Evolutionary conservation across 2,888 invertebrate species (phyloP).

Genomic region (Napeogenes inachia): DNA sequence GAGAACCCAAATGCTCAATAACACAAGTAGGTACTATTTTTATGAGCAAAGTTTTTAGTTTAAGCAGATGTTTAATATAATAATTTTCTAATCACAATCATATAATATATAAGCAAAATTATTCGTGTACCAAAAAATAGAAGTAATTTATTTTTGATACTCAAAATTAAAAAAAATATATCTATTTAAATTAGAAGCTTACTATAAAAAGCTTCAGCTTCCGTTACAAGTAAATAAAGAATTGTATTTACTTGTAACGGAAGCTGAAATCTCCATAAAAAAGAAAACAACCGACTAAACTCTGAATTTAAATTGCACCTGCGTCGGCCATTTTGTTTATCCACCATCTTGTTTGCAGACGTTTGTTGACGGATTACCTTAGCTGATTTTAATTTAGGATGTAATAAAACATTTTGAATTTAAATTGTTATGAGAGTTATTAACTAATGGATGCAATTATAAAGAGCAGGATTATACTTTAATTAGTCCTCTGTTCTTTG

Average conservation of each 20-base stretch:
- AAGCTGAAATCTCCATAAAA: slow-evolving; percentile 12
- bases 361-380: slow-evolving; percentile 62
- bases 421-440: slow-evolving; percentile 64
- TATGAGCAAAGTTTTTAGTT: too few relatives aligned
- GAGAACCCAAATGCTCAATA: too few relatives aligned
- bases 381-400: slow-evolving; percentile 50
- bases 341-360: slow-evolving; percentile 42
- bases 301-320: slow-evolving; percentile 54
- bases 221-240: background rate
- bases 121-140: too few relatives aligned
- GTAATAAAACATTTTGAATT: slow-evolving; percentile 66
- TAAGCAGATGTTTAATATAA: too few relatives aligned
- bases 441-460: slow-evolving; percentile 19
- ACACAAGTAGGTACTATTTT: too few relatives aligned
- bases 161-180: background rate
- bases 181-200: too few relatives aligned
- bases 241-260: slow-evolving; percentile 11
- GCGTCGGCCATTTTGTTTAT: slow-evolving; percentile 53
- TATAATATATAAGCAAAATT: too few relatives aligned
- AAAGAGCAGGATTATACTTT: slow-evolving; percentile 28
- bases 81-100: too few relatives aligned
- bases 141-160: background rate
- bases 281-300: slow-evolving; percentile 36
- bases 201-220: background rate
- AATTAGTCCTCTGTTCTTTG: slow-evolving; percentile 58